Evolutionary conservation across 2,888 invertebrate species (phyloP), one percentile per base, ranked within the genome.

Genomic region (Hemaris fuciformis): DNA sequence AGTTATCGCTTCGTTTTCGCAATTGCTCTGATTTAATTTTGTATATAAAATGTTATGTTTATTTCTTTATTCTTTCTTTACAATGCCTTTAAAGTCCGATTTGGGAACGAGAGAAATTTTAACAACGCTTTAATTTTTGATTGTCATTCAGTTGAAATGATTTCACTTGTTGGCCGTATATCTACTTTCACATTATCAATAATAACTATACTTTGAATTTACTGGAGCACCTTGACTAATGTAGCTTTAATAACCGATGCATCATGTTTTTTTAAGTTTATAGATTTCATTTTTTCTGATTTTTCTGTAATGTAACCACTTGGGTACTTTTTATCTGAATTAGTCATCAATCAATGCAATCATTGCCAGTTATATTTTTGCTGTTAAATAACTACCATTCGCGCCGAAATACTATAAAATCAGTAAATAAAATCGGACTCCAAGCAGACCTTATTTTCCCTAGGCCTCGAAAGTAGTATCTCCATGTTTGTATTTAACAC

Each of bases 401-500:
- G n/a, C n/a, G n/a, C n/a, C n/a, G n/a, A n/a, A n/a, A n/a, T n/a
- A n/a, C n/a, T n/a, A n/a, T n/a, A n/a, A n/a, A n/a, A n/a, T n/a
- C n/a, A n/a, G n/a, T n/a, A 53, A 53, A 46, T 18, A 27, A 53
- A 31, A 53, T 18, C 4, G 31, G 18, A 53, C 8, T 15, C 18
- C 8, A 53, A 31, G 38, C n/a, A 38, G n/a, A 38, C n/a, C 53
- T 10, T 27, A 53, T 31, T 53, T 31, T 53, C 31, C 53, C 31
- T 31, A 18, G 18, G 31, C 27, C 31, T 27, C 18, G 53, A 53
- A 53, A 53, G 53, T 31, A 31, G 53, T 31, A 31, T 53, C 53
- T 18, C 53, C 53, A 53, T 53, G 31, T 53, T 31, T 25, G 53
- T 53, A 31, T 48, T 48, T 53, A 59, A 59, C 45, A 46, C 38